phyloP scores from a whole-genome alignment of 2,888 invertebrate species.

The Tetragnatha montana region DNA sequence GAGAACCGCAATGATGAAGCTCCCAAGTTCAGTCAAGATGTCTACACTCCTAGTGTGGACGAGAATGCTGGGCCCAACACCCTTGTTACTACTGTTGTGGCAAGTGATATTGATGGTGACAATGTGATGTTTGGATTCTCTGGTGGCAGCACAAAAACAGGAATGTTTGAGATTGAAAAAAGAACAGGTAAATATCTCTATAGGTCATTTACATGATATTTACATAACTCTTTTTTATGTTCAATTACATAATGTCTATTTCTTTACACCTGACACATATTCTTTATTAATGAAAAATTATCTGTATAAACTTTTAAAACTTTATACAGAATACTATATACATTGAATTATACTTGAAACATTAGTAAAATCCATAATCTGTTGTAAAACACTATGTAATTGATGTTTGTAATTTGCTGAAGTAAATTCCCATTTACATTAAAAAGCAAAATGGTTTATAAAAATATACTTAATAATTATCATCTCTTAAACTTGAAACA shows the following conservation, averaged over 20 bases:
- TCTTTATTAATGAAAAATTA: not conserved
- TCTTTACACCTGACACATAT: not conserved
- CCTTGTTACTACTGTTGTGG: slow-evolving; percentile 95
- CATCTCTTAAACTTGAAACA: no score
- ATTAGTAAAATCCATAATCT: not conserved
- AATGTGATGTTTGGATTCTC: slow-evolving; percentile 92
- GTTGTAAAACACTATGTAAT: not conserved
- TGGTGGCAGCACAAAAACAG: slow-evolving; percentile 89
- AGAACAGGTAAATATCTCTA: slow-evolving; percentile 81
- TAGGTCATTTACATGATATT: not conserved
- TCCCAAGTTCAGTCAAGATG: slow-evolving; percentile 96
- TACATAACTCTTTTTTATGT: no score
- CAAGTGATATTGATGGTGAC: slow-evolving; percentile 97
- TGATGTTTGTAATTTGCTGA: not conserved
- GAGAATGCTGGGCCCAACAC: slow-evolving; percentile 97
- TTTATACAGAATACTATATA: no score
- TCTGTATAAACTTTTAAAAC: no score
- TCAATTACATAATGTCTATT: not conserved
- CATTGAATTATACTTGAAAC: no score
- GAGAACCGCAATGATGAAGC: slow-evolving; percentile 98
- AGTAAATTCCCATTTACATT: not conserved
- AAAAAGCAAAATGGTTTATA: no score
- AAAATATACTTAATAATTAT: no score
- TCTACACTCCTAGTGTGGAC: slow-evolving; percentile 96
- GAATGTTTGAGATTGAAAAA: slow-evolving; percentile 95